Base-by-base conservation (phyloP, 2,113 vertebrate genomes). In the Tragelaphus buxtoni region DNA sequence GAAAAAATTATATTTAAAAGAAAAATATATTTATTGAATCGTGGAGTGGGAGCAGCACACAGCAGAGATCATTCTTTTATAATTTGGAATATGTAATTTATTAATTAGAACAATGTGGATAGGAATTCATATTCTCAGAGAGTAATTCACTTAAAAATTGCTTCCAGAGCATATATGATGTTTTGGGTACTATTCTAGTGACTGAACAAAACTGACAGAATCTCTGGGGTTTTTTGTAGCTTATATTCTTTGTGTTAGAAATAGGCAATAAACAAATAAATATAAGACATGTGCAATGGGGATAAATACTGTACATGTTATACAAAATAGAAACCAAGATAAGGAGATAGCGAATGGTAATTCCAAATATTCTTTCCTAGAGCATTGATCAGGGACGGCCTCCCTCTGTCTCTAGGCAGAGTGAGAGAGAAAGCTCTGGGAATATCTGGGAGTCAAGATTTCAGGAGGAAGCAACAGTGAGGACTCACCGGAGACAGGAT, bases 61-160 rank as follows among this genome's bases (percentile, higher is more conserved):
- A 22, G 28, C 12, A 51, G 20, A 28, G 20, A 45, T 72, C 30
- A 49, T 85, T 72, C 30, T 88, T 30, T 11, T 26, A 26, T 60
- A 95, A 79, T 69, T 79, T 30, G 24, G 58, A 72, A 86, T 86
- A 79, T 0, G 42, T 94, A 17, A 2, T 85, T 92, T 84, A 69
- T 85, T 95, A 65, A 56, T 28, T 81, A 92, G 77, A 81, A 17
- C 7, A 94, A 56, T 84, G 24, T 90, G 47, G 63, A 32, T 88
- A 85, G 76, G 80, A 94, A 69, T 11, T n/a, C 9, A 90, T 79
- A 80, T 74, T 93, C 35, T 90, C 18, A 26, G 72, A 74, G 16
- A 81, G 4, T 4, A 63, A 72, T 84, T 55, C 58, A 60, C 77
- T 85, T 80, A 65, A 80, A 88, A 80, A 47, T 84, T 51, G 81